Conservation (phyloP, 2,113 vertebrate genomes). For the Pandion haliaetus region DNA sequence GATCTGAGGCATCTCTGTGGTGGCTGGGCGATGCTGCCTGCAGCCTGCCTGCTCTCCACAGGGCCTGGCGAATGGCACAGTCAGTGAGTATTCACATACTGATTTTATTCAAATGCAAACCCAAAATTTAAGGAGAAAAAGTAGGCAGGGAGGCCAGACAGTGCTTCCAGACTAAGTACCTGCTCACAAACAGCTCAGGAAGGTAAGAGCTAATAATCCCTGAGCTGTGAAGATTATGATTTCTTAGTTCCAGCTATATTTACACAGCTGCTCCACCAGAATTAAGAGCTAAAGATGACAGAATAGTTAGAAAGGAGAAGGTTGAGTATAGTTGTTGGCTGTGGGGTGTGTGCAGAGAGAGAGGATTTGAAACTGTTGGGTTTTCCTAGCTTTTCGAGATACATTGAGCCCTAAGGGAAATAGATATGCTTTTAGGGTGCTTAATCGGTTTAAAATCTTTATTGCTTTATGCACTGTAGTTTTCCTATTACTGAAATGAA, state of each 20-base stretch:
- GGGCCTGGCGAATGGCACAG: rapidly evolving
- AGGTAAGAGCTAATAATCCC: background rate
- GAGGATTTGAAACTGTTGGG: background rate
- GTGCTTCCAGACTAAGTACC: background rate
- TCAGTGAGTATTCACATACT: rapidly evolving
- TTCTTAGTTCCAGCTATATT: constrained; percentile 31
- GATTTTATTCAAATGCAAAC: background rate
- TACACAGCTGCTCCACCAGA: background rate
- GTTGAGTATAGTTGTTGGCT: background rate
- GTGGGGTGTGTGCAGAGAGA: background rate
- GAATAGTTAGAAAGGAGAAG: background rate
- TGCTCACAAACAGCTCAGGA: background rate
- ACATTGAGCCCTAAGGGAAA: background rate
- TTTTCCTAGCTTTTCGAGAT: background rate
- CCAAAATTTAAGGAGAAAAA: background rate
- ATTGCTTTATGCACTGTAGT: background rate
- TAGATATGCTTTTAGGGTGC: background rate
- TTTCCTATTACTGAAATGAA: constrained; percentile 53
- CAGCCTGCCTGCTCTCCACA: rapidly evolving
- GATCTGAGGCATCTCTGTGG: background rate
- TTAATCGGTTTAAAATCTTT: constrained; percentile 17
- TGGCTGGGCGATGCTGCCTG: background rate
- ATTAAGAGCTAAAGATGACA: constrained; percentile 21
- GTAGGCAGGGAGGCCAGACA: background rate
- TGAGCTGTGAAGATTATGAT: background rate